These are phyloP conservation scores for Molorchus minor DNA, from an alignment of 2,888 invertebrate species.

Conservation along the genomic window DNA sequence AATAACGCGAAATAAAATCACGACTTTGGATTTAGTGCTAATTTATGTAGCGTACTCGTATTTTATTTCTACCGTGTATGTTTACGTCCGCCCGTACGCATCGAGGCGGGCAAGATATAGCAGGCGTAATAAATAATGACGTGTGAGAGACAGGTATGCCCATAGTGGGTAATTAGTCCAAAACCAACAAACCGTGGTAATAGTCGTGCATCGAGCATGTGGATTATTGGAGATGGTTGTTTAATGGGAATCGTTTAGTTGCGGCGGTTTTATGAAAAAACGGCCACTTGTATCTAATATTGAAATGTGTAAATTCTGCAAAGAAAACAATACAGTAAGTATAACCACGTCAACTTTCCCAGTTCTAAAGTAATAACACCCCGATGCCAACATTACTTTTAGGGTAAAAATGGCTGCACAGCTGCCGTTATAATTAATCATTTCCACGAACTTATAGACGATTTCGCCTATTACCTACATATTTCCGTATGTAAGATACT, in stretches of 20 bases:
- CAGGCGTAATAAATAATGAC: slow-evolving; percentile 45
- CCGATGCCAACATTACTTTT: no score
- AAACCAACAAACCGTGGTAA: slow-evolving; percentile 47
- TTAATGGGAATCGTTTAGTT: slow-evolving; percentile 2
- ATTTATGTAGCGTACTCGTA: slow-evolving; percentile 31
- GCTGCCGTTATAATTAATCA: no score
- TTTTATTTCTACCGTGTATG: slow-evolving; percentile 35
- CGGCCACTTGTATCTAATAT: no score
- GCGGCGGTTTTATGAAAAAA: not conserved
- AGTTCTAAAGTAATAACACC: no score
- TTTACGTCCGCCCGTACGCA: slow-evolving; percentile 25
- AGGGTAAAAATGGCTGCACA: no score
- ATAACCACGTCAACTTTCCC: no score
- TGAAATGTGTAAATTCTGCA: no score
- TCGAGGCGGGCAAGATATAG: slow-evolving; percentile 36
- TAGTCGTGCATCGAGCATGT: slow-evolving; percentile 31
- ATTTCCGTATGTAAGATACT: no score
- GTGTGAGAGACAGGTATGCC: slow-evolving; percentile 44
- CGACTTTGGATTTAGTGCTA: slow-evolving; percentile 36
- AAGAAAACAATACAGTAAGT: no score
- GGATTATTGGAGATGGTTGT: not conserved
- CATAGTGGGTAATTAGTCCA: slow-evolving; percentile 45
- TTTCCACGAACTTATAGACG: no score
- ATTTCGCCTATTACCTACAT: no score
- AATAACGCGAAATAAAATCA: slow-evolving; percentile 40